phyloP scores from a whole-genome alignment of 2,797 vertebrate genomes.

The Ptychobarbus kaznakovi region DNA sequence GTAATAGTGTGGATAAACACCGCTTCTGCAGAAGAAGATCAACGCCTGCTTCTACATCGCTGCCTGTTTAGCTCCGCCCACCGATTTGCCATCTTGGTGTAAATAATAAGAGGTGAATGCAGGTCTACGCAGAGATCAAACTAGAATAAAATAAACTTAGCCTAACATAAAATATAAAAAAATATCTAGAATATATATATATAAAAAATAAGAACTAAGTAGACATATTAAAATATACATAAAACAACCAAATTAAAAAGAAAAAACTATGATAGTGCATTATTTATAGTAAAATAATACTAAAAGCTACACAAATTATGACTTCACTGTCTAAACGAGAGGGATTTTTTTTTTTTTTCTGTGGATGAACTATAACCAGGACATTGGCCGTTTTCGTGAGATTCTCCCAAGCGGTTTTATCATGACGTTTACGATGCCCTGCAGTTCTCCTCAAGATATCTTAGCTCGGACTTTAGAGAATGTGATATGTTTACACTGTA shows the following conservation, averaged over 20 bases:
- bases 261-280: background rate
- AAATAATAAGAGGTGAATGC: too few relatives aligned
- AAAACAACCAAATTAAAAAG: background rate
- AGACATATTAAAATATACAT: too few relatives aligned
- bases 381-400: background rate
- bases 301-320: background rate
- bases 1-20: too few relatives aligned
- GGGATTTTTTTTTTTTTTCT: background rate
- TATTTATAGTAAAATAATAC: background rate
- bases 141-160: too few relatives aligned
- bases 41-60: too few relatives aligned
- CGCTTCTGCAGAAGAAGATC: too few relatives aligned
- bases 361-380: background rate
- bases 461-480: slow-evolving; percentile 17
- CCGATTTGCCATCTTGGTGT: too few relatives aligned
- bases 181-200: too few relatives aligned
- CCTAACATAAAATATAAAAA: too few relatives aligned
- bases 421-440: background rate
- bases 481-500: slow-evolving; percentile 27
- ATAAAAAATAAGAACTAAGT: too few relatives aligned
- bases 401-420: background rate
- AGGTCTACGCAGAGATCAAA: too few relatives aligned
- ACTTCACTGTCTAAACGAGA: background rate
- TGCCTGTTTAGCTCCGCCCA: too few relatives aligned
- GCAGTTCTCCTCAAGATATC: slow-evolving; percentile 37